Evolutionary conservation across 2,888 invertebrate species (phyloP).

Genomic region (Augiades crinisus): DNA sequence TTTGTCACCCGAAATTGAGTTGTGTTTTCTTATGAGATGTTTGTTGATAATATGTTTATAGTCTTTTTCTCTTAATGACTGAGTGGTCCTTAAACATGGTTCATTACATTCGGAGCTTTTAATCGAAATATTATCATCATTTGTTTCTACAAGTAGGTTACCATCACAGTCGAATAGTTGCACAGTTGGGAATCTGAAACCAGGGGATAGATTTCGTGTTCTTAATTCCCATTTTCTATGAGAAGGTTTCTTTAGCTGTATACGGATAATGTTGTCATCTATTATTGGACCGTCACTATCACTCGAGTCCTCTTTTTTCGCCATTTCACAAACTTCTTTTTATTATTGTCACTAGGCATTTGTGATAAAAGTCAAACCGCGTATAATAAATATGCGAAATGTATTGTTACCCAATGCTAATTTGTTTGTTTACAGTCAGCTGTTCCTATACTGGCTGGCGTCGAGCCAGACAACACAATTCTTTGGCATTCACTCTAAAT

Average conservation of each 20-base stretch:
- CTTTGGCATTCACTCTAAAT: constrained; percentile 69
- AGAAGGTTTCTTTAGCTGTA: constrained; percentile 82
- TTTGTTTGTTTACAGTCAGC: constrained; percentile 79
- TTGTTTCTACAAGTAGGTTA: constrained; percentile 82
- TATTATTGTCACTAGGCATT: constrained; percentile 39
- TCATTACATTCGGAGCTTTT: constrained; percentile 66
- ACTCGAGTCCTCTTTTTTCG: constrained; percentile 55
- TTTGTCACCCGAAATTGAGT: constrained; percentile 68
- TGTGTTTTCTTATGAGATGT: constrained; percentile 61
- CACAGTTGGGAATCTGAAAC: constrained; percentile 81
- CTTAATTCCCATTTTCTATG: constrained; percentile 84
- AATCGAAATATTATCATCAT: constrained; percentile 77
- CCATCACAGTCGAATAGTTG: constrained; percentile 84
- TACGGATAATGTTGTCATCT: constrained; percentile 80
- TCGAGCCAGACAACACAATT: constrained; percentile 61
- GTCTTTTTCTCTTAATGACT: constrained; percentile 66
- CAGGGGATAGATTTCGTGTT: constrained; percentile 83
- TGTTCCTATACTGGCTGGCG: constrained; percentile 63
- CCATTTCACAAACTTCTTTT: constrained; percentile 50
- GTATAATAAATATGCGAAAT: constrained; percentile 43
- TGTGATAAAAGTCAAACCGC: constrained; percentile 32
- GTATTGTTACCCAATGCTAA: constrained; percentile 50
- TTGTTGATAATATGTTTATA: constrained; percentile 61
- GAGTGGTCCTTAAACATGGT: constrained; percentile 48
- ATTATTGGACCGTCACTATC: constrained; percentile 73